A percentile compares a stretch with the other conserved stretches of the same genome.
These are phyloP conservation scores for Rana temporaria DNA, from an alignment of 2,113 vertebrate genomes.

Conservation along the genomic window DNA sequence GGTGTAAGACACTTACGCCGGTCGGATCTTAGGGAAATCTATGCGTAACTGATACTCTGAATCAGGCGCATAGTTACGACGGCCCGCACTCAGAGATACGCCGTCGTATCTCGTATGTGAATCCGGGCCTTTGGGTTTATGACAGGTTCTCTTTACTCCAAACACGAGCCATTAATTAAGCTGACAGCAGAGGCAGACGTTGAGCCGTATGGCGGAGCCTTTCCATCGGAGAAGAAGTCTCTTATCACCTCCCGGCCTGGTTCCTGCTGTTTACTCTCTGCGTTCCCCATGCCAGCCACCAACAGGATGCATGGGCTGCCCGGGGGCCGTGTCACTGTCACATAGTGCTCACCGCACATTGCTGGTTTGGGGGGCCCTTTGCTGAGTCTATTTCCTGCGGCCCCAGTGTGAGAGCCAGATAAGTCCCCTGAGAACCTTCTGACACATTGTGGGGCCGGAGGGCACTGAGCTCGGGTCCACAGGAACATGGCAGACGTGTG, in stretches of 20 bases:
- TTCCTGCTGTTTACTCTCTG: conserved; percentile 31
- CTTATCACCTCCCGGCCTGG: conserved; percentile 40
- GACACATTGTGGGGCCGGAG: not conserved
- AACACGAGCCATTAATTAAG: too few relatives aligned
- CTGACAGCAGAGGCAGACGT: too few relatives aligned
- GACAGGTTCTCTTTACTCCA: too few relatives aligned
- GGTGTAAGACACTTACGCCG: too few relatives aligned
- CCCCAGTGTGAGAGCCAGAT: conserved; percentile 17
- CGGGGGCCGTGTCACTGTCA: conserved; percentile 43
- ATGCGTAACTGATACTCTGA: too few relatives aligned
- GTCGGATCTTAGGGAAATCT: too few relatives aligned
- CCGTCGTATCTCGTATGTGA: too few relatives aligned
- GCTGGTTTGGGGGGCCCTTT: conserved; percentile 22
- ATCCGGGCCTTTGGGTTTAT: too few relatives aligned
- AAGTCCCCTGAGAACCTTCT: conserved; percentile 19
- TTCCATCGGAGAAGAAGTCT: not conserved
- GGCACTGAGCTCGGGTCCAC: not conserved
- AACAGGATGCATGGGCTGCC: conserved; percentile 43
- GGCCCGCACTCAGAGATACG: too few relatives aligned
- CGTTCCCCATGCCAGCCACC: conserved; percentile 10
- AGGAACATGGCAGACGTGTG: not conserved
- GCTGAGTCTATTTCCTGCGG: conserved; percentile 30
- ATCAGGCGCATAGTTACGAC: too few relatives aligned
- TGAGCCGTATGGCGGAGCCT: not conserved
- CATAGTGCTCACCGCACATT: not conserved